Percentiles rank a stretch among this genome's conserved stretches.
These are phyloP conservation scores for Holothuria scabra DNA, from an alignment of 53 echinoderm and acorn worm genomes.

Conservation along the genomic window DNA sequence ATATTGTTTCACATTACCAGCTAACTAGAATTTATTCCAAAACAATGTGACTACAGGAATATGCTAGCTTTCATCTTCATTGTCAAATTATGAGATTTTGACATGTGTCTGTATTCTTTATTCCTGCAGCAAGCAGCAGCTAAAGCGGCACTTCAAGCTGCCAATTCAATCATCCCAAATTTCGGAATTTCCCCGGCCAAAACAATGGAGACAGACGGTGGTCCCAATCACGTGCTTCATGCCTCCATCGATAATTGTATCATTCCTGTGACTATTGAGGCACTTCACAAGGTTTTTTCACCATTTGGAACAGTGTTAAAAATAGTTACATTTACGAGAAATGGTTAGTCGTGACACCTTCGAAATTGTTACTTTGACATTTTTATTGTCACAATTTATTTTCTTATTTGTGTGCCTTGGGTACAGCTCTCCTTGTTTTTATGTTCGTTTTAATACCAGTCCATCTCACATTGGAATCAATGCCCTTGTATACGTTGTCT, in stretches of 20 bases:
- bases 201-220: constrained; percentile 87
- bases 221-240: constrained; percentile 85
- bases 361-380: not conserved
- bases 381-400: not conserved
- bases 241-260: constrained; percentile 91
- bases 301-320: constrained; percentile 87
- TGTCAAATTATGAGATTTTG: too few species aligned
- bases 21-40: too few species aligned
- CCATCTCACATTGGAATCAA: too few species aligned
- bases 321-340: constrained; percentile 96
- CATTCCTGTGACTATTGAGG: constrained; percentile 92
- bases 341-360: constrained; percentile 60
- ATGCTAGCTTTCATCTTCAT: too few species aligned
- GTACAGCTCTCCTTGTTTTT: not conserved
- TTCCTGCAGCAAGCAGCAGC: constrained; percentile 84
- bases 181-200: constrained; percentile 54
- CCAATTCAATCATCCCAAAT: constrained; percentile 63
- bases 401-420: not conserved
- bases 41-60: too few species aligned
- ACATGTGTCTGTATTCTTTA: too few species aligned
- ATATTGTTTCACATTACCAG: too few species aligned
- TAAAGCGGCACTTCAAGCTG: constrained; percentile 94
- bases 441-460: not conserved
- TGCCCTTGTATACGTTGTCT: too few species aligned
- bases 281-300: constrained; percentile 90